These are phyloP conservation scores for Drosophila pandora DNA, from an alignment of 1,140 invertebrate species.

Conservation along the genomic window DNA sequence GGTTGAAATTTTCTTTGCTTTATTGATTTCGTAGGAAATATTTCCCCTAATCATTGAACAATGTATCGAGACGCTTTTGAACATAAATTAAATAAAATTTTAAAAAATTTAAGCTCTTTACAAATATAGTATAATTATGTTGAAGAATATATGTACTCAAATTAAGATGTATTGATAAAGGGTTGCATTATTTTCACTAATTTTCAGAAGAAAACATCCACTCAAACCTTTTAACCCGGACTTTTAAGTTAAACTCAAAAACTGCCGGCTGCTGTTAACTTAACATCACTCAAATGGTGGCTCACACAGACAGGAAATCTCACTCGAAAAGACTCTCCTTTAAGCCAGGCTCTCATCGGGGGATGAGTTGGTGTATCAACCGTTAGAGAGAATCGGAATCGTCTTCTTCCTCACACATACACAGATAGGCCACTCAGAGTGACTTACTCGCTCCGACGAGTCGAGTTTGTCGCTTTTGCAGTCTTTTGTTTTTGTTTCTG, in stretches of 20 bases:
- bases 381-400: slow-evolving; percentile 65
- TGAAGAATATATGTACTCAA: neutral
- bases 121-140: too few species aligned
- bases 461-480: slow-evolving; percentile 54
- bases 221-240: neutral
- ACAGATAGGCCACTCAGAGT: neutral
- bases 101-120: too few species aligned
- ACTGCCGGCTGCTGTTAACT: slow-evolving; percentile 25
- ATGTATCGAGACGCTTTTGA: too few species aligned
- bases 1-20: too few species aligned
- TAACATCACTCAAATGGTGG: slow-evolving; percentile 65
- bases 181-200: neutral
- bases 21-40: too few species aligned
- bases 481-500: slow-evolving; percentile 63
- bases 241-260: neutral
- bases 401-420: slow-evolving; percentile 52
- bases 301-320: slow-evolving; percentile 10
- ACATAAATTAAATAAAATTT: too few species aligned
- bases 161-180: too few species aligned
- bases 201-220: neutral
- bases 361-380: slow-evolving; percentile 56
- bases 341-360: neutral
- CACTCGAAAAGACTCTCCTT: slow-evolving; percentile 15
- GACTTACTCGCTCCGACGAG: slow-evolving; percentile 2
- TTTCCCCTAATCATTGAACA: too few species aligned